Conservation (phyloP, 2,113 vertebrate genomes). For the Apaloderma vittatum region DNA sequence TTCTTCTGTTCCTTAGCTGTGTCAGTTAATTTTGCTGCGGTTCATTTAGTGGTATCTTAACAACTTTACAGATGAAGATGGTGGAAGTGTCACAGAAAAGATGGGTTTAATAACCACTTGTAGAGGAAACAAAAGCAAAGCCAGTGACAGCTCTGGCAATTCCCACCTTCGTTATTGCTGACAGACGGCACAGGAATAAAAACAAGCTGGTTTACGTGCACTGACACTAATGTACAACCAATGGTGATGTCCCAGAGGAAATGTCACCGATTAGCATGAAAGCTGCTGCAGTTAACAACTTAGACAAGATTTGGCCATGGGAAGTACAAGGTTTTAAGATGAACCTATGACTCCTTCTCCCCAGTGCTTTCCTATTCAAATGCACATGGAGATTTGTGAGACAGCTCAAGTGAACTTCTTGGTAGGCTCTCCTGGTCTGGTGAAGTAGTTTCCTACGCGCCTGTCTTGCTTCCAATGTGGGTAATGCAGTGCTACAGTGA, state of each 20-base stretch:
- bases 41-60: not conserved
- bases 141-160: not conserved
- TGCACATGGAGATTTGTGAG: fast-evolving
- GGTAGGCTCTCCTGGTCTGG: not conserved
- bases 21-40: fast-evolving
- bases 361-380: not conserved
- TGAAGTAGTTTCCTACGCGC: fast-evolving
- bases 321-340: not conserved
- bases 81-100: not conserved
- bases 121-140: not conserved
- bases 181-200: not conserved
- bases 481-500: not conserved
- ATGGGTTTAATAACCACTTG: not conserved
- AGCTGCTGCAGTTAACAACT: conserved; percentile 29
- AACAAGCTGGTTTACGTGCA: not conserved
- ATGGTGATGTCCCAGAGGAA: not conserved
- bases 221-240: not conserved
- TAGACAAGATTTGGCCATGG: not conserved
- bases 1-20: not conserved
- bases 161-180: conserved; percentile 22
- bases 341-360: not conserved
- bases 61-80: not conserved
- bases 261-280: conserved; percentile 44
- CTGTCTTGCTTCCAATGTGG: not conserved
- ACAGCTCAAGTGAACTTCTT: not conserved